A percentile compares a stretch with the other conserved stretches of the same genome.
Conservation (phyloP, 2,113 vertebrate species). For the Lagopus muta region DNA sequence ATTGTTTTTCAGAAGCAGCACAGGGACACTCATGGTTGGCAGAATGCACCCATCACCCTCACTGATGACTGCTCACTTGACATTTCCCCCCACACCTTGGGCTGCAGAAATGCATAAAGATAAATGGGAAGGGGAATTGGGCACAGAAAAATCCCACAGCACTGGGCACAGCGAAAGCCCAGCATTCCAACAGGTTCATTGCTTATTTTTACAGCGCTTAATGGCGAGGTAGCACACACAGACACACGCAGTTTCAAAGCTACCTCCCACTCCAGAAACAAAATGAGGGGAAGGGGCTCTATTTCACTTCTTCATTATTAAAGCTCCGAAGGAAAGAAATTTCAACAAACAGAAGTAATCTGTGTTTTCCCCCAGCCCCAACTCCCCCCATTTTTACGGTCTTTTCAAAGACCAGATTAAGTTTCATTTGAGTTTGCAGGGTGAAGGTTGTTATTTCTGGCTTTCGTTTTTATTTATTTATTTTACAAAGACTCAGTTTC, state of each 20-base stretch:
- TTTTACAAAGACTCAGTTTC: neutral
- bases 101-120: neutral
- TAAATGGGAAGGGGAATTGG: neutral
- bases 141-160: constrained; percentile 34
- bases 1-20: neutral
- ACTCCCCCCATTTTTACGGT: neutral
- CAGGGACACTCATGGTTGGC: neutral
- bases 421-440: constrained; percentile 38
- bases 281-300: constrained; percentile 46
- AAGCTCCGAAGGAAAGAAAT: constrained; percentile 54
- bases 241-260: constrained; percentile 31
- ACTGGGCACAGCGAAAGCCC: neutral
- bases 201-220: constrained; percentile 57
- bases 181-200: constrained; percentile 56
- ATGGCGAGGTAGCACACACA: constrained; percentile 26
- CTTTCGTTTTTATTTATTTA: neutral
- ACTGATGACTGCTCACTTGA: neutral
- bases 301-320: constrained; percentile 58
- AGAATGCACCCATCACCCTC: neutral
- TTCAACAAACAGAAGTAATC: constrained; percentile 71
- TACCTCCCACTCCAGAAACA: constrained; percentile 16
- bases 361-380: neutral
- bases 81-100: neutral
- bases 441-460: constrained; percentile 33
- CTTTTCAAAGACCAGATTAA: constrained; percentile 42